phyloP scores from a whole-genome alignment of 2,888 invertebrate genomes.

The Drosophila fungiperda region DNA sequence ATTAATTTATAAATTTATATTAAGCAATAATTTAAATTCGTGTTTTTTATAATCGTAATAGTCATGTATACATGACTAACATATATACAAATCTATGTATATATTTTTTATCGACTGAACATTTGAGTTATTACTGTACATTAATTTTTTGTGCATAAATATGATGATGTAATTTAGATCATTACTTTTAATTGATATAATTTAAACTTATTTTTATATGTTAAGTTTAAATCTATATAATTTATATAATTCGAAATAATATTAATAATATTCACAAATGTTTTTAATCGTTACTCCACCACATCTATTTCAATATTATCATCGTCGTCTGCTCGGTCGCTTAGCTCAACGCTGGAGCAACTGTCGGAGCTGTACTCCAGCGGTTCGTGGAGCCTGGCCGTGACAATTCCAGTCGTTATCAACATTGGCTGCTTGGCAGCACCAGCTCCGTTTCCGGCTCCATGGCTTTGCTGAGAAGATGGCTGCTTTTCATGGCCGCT shows the following conservation, averaged over 20 bases:
- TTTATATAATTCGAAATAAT: background rate
- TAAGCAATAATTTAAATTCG: slow-evolving; percentile 62
- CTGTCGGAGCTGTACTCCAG: slow-evolving; percentile 76
- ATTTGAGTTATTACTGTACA: background rate
- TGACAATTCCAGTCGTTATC: slow-evolving; percentile 1
- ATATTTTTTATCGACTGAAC: background rate
- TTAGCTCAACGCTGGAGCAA: slow-evolving; percentile 76
- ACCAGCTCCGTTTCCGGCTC: slow-evolving; percentile 3
- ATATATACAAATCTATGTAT: background rate
- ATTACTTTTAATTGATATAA: slow-evolving; percentile 40
- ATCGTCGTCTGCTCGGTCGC: slow-evolving; percentile 76
- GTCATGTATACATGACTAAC: background rate
- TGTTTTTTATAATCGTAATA: slow-evolving; percentile 9
- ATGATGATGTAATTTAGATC: background rate
- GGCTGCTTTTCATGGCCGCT: slow-evolving; percentile 84
- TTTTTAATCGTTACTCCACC: slow-evolving; percentile 67
- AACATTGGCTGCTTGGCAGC: slow-evolving; percentile 21
- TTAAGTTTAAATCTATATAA: slow-evolving; percentile 6
- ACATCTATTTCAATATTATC: slow-evolving; percentile 83
- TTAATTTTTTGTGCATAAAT: background rate
- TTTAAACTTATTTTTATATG: slow-evolving; percentile 38
- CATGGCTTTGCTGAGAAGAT: slow-evolving; percentile 29
- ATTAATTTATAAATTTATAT: slow-evolving; percentile 1
- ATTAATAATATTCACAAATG: background rate
- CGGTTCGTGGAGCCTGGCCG: slow-evolving; percentile 24